A percentile compares a stretch with the other conserved stretches of the same genome.
Conservation (phyloP, 2,797 vertebrate genomes). For the Dendrocincla fuliginosa region DNA sequence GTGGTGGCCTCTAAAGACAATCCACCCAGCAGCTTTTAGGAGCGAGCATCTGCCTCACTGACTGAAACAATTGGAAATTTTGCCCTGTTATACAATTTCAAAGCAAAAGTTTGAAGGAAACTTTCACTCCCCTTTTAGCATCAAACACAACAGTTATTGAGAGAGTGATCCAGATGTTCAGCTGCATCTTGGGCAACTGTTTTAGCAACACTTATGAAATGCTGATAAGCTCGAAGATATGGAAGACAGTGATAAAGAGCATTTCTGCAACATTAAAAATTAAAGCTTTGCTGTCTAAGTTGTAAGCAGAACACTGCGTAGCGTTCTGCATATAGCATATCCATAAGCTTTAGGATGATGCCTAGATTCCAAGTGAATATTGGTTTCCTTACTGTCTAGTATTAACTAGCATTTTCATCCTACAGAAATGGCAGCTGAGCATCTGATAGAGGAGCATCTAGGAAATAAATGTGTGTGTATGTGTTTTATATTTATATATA, state of each 20-base stretch:
- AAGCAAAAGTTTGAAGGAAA: neutral
- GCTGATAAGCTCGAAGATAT: neutral
- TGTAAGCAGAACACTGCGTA: neutral
- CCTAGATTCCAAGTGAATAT: neutral
- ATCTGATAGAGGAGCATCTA: neutral
- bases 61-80: neutral
- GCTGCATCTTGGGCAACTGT: neutral
- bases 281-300: neutral
- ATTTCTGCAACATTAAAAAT: neutral
- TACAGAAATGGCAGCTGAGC: neutral
- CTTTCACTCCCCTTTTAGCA: neutral
- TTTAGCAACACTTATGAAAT: neutral
- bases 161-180: neutral
- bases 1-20: neutral
- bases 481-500: neutral
- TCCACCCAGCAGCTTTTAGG: neutral
- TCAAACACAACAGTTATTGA: neutral
- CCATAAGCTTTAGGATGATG: neutral
- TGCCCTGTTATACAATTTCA: neutral
- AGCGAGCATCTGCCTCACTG: neutral
- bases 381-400: neutral
- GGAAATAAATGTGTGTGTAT: neutral
- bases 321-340: neutral
- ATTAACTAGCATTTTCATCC: neutral
- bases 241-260: neutral